Evolutionary conservation across 2,797 vertebrate genomes (phyloP), one percentile per base, ranked within the genome.

Genomic region (Sylvilagus floridanus): DNA sequence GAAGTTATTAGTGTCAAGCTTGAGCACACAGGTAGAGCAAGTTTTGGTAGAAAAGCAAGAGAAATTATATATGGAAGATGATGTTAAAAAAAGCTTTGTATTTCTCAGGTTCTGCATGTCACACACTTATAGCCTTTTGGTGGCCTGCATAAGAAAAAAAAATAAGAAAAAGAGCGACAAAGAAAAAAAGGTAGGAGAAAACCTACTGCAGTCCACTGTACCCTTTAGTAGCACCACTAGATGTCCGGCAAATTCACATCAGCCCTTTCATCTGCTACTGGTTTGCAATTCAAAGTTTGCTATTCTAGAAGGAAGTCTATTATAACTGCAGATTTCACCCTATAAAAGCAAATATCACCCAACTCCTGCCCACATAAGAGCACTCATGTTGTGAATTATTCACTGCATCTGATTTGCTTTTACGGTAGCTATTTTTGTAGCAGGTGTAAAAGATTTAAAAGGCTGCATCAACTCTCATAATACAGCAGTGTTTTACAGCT

Each of bases 371-470:
- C 85, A 63, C 63, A 63, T 77, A 37, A 97, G 69, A 76, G 90
- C 63, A 73, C 91, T 96, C 47, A 7, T 88, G 2, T 50, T 96
- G 92, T 68, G 86, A 97, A 96, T 90, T 97, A 94, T 86, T 96
- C 90, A 73, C 30, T 76, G 71, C 65, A 42, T 94, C 83, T 87
- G 95, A 91, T 97, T 98, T 97, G 93, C 77, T 50, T 93, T 95
- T 42, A 79, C 7, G 16, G 62, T 60, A 90, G 54, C 3, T 87
- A 83, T 95, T 95, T 97, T 97, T 88, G 71, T 90, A 94, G 96
- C 32, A 96, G 92, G 72, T 72, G 19, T 93, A 78, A 90, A 88
- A 91, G 37, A 82, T 77, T 88, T 81, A 90, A 93, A 79, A 79
- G 93, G 12, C 86, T 62, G 86, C 57, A 68, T 62, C 85, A 88